phyloP scores from a whole-genome alignment of 64 coral and sea anemone genomes.

The Actinia tenebrosa region DNA sequence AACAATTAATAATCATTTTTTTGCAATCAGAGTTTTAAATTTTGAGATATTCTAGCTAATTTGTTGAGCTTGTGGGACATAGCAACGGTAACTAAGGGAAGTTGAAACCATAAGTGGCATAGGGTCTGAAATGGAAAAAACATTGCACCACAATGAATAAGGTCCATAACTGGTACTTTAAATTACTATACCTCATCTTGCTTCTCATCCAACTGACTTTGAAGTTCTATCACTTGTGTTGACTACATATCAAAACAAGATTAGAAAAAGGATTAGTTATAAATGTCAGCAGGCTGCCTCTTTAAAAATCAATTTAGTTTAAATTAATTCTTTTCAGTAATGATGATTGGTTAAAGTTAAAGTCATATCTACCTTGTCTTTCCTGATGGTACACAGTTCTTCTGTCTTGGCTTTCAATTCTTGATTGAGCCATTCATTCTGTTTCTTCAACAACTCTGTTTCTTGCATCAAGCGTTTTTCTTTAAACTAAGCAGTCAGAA shows the following conservation, averaged over 20 bases:
- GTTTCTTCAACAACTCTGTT: slow-evolving; percentile 77
- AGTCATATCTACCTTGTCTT: slow-evolving; percentile 60
- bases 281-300: neutral
- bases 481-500: neutral
- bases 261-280: neutral
- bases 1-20: too few species aligned
- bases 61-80: too few species aligned
- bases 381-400: slow-evolving; percentile 60
- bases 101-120: too few species aligned
- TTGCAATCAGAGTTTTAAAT: too few species aligned
- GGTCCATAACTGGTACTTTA: too few species aligned
- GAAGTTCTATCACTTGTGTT: slow-evolving; percentile 69
- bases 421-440: slow-evolving; percentile 76
- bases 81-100: too few species aligned
- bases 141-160: too few species aligned
- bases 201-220: slow-evolving; percentile 66
- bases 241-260: slow-evolving; percentile 40
- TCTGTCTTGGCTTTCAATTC: slow-evolving; percentile 94
- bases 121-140: too few species aligned
- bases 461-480: slow-evolving; percentile 96
- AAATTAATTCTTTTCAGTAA: too few species aligned
- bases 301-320: too few species aligned
- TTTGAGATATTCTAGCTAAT: too few species aligned
- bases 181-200: slow-evolving; percentile 62
- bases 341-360: too few species aligned